Evolutionary conservation across 2,113 vertebrate genomes (phyloP), one percentile per base, ranked within the genome.

Genomic region (Mesembrinibis cayennensis): DNA sequence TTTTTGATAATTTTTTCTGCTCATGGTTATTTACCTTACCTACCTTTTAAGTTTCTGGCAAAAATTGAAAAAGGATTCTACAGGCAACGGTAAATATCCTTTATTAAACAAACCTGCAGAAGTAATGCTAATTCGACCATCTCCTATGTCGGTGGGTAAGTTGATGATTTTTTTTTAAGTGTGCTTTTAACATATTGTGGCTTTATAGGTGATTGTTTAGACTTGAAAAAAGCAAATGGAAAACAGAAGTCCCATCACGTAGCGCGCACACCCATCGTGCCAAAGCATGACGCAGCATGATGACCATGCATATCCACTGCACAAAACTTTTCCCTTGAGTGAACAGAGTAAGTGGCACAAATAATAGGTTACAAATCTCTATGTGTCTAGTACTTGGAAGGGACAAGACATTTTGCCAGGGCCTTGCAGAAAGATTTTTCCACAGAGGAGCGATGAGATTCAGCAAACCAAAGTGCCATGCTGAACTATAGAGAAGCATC

Each of bases 361-460:
- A 95, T 92, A 95, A 93, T 85, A 82, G 79, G 66, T 88, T 90
- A 73, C 74, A 88, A 88, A 96, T 95, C 82, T 93, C 32, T 16
- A 2, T 7, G 17, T 87, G 84, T 87, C 84, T 50, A 62, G 32
- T 11, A 14, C 66, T 94, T 79, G 44, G 73, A 89, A 89, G 19
- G 52, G 74, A 72, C 23, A n/a, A 40, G 62, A 86, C 23, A 3
- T 92, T 94, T 88, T 92, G 9, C 34, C 78, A 61, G 12, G 15
- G n/a, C 18, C 44, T 72, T 47, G 38, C 44, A 65, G 47, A 55
- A 87, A 71, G 27, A 5, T 55, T 90, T 92, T 87, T 85, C 47
- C 20, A 12, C 38, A 15, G 61, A 23, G 59, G 19, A 78, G 13
- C 1, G 0, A 30, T 13, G 63, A 40, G 58, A 70, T 78, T 73